A percentile compares a stretch with the other conserved stretches of the same genome.
Conservation (phyloP, 2,888 invertebrate species). For the Fabriciana adippe region DNA sequence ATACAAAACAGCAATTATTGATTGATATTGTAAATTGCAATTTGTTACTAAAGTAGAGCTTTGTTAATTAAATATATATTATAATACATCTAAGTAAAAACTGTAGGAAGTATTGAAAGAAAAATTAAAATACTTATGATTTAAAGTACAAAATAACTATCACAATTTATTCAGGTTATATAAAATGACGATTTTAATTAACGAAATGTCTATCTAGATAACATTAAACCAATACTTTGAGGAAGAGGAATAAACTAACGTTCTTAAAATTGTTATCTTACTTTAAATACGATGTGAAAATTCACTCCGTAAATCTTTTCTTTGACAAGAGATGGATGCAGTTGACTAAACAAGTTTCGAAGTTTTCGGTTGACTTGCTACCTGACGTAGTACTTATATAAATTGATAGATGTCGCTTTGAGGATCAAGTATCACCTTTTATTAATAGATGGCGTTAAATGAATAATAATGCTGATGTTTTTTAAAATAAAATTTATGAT, state of each 20-base stretch:
- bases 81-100: no score
- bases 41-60: no score
- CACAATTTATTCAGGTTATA: no score
- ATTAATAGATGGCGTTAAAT: conserved; percentile 35
- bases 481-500: background rate
- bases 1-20: no score
- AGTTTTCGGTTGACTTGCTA: conserved; percentile 19
- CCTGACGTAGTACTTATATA: conserved; percentile 22
- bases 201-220: no score
- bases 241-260: background rate
- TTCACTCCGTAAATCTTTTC: background rate
- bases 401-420: conserved; percentile 34
- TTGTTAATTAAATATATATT: no score
- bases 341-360: conserved; percentile 2
- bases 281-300: background rate
- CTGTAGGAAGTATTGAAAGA: no score
- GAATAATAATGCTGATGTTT: background rate
- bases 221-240: no score
- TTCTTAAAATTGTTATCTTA: background rate
- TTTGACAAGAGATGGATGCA: conserved; percentile 12
- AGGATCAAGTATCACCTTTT: background rate
- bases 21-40: no score
- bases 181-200: no score
- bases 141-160: no score
- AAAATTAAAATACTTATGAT: no score